These are phyloP conservation scores for Cyprinodon brontotheroides DNA, from an alignment of 2,113 vertebrate species.

Conservation along the genomic window DNA sequence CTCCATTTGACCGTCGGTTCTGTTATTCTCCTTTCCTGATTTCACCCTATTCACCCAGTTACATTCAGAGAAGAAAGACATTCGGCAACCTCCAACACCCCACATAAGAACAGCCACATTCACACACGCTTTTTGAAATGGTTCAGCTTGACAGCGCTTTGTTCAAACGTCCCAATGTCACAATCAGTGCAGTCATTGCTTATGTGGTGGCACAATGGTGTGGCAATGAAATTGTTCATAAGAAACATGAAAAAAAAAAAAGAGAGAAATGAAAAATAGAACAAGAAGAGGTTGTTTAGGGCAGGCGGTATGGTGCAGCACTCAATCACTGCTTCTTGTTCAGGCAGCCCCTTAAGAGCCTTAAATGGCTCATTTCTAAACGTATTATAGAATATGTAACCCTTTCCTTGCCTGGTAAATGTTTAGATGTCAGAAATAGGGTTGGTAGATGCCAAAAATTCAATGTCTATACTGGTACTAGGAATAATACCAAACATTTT, in stretches of 20 bases:
- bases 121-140: not conserved
- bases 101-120: too few species aligned
- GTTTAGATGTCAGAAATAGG: not conserved
- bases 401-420: not conserved
- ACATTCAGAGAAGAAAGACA: not conserved
- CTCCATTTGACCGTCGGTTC: not conserved
- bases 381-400: not conserved
- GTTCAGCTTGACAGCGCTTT: not conserved
- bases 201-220: not conserved
- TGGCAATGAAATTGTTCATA: not conserved
- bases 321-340: not conserved
- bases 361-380: not conserved
- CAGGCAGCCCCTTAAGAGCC: not conserved
- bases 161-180: not conserved
- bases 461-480: too few species aligned
- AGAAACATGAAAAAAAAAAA: not conserved
- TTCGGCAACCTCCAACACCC: not conserved
- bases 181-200: not conserved
- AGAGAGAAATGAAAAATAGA: not conserved
- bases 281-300: not conserved
- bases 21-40: constrained; percentile 1
- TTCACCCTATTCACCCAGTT: not conserved
- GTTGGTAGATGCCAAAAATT: too few species aligned
- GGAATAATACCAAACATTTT: too few species aligned
- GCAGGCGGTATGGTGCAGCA: not conserved